Conservation (phyloP, 2,888 invertebrate genomes). For the Volucella inflata region DNA sequence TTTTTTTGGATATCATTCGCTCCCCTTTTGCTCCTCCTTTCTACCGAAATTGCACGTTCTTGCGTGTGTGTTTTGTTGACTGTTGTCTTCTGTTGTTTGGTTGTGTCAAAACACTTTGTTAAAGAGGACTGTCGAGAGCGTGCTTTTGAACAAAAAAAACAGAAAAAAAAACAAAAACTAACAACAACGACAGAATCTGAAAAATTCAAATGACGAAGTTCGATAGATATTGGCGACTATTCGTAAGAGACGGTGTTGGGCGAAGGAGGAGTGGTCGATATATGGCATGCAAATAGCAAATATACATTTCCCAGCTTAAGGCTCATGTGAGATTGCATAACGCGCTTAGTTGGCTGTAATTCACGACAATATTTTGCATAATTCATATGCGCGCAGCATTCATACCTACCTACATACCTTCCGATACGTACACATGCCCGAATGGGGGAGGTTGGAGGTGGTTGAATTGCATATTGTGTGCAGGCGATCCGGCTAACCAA, state of each 20-base stretch:
- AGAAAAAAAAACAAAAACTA: conserved; percentile 27
- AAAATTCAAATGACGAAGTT: conserved; percentile 75
- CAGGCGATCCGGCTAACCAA: conserved; percentile 61
- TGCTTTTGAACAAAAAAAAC: conserved; percentile 2
- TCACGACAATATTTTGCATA: conserved; percentile 76
- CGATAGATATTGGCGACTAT: conserved; percentile 42
- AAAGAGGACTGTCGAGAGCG: conserved; percentile 24
- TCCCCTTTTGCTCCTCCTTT: neutral
- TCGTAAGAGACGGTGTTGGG: conserved; percentile 1
- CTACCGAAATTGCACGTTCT: conserved; percentile 59
- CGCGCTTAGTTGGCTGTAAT: conserved; percentile 75
- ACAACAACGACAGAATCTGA: conserved; percentile 72
- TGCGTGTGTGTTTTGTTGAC: conserved; percentile 67
- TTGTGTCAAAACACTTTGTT: conserved; percentile 75
- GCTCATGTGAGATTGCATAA: conserved; percentile 74
- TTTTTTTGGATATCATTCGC: conserved; percentile 36
- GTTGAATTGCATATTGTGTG: conserved; percentile 59
- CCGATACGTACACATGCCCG: too few relatives aligned
- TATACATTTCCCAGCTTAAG: conserved; percentile 73
- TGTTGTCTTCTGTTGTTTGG: conserved; percentile 50
- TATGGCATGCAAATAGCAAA: conserved; percentile 75
- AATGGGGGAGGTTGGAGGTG: conserved; percentile 62
- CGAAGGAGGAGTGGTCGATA: conserved; percentile 45
- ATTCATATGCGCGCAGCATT: conserved; percentile 65
- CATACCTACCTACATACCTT: too few relatives aligned